phyloP scores from a whole-genome alignment of 2,797 vertebrate species.

The Astyanax mexicanus region DNA sequence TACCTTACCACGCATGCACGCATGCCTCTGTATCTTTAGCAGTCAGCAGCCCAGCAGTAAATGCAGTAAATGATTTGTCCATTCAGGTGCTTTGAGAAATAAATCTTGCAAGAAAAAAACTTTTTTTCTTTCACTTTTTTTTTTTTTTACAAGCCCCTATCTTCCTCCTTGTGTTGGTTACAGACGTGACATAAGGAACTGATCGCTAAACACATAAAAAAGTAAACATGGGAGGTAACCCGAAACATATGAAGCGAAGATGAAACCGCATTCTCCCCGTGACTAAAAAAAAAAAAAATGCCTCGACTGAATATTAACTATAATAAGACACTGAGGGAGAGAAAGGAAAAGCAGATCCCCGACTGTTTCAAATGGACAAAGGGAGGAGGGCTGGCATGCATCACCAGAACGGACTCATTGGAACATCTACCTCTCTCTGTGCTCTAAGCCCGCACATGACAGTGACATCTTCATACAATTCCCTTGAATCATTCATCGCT shows the following conservation, averaged over 20 bases:
- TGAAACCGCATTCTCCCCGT: conserved; percentile 74
- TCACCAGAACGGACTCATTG: conserved; percentile 75
- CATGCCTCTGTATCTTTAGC: background rate
- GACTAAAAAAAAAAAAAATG: conserved; percentile 53
- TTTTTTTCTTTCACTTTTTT: too few species aligned
- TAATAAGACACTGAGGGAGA: conserved; percentile 28
- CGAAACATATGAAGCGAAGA: conserved; percentile 77
- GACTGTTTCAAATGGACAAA: conserved; percentile 44
- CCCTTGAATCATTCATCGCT: background rate
- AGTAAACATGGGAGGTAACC: conserved; percentile 77
- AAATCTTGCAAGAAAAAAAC: too few species aligned
- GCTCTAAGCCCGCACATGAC: conserved; percentile 73
- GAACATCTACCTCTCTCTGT: conserved; percentile 66
- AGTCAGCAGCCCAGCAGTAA: background rate
- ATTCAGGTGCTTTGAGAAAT: conserved; percentile 12
- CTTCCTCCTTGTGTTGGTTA: conserved; percentile 16
- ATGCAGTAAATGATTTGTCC: background rate
- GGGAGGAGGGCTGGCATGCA: conserved; percentile 48
- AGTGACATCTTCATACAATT: conserved; percentile 81
- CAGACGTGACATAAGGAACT: conserved; percentile 33
- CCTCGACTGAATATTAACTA: conserved; percentile 29
- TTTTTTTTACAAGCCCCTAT: conserved; percentile 20
- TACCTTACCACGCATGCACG: background rate
- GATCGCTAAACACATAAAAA: conserved; percentile 71
- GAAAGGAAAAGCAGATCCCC: conserved; percentile 28